Conservation (phyloP, 64 coral and sea anemone genomes). For the Porites lutea region DNA sequence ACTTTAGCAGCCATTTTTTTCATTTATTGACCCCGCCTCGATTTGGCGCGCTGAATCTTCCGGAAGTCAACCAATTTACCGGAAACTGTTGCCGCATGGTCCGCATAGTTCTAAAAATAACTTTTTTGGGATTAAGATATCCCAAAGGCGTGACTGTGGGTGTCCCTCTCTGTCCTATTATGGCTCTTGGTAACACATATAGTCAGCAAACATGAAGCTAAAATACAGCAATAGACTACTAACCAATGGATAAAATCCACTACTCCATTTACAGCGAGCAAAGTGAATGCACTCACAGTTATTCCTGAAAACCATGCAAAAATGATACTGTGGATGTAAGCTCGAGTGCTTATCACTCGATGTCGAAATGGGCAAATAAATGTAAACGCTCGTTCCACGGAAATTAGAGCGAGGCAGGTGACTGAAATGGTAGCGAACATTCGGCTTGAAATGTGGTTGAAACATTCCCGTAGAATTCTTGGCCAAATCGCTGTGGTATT, state of each 20-base stretch:
- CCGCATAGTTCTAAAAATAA: too few species aligned
- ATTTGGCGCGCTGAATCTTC: too few species aligned
- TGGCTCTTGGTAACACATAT: too few species aligned
- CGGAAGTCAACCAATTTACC: too few species aligned
- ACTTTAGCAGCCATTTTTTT: too few species aligned
- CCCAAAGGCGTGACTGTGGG: too few species aligned
- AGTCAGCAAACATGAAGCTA: not conserved
- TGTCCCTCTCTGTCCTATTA: too few species aligned
- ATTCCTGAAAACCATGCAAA: conserved; percentile 21
- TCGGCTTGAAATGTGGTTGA: not conserved
- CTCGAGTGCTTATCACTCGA: conserved; percentile 27
- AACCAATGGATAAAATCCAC: not conserved
- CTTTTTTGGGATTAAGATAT: too few species aligned
- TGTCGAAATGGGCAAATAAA: conserved; percentile 59
- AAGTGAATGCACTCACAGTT: not conserved
- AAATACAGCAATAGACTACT: not conserved
- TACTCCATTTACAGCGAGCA: not conserved
- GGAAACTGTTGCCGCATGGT: too few species aligned
- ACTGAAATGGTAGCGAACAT: conserved; percentile 17
- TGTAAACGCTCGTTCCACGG: conserved; percentile 41
- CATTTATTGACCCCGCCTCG: too few species aligned
- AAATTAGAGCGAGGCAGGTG: conserved; percentile 22
- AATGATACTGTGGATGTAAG: conserved; percentile 12
- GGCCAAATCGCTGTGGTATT: not conserved
- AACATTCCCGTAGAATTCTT: not conserved